A percentile compares a stretch with the other conserved stretches of the same genome.
phyloP scores from a whole-genome alignment of 2,113 vertebrate genomes.

The Siniperca chuatsi region DNA sequence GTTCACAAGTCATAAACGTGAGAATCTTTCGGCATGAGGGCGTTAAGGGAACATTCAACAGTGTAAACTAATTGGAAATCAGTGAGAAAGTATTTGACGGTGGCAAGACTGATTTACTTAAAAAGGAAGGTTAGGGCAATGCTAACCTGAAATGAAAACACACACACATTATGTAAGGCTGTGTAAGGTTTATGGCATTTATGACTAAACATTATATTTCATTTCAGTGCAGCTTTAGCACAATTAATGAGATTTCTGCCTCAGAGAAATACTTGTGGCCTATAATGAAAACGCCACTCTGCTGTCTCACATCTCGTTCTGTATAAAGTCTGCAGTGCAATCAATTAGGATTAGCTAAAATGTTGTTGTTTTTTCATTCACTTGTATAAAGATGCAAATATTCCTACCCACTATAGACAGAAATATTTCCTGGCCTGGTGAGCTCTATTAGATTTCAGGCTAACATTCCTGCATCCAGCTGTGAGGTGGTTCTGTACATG shows the following conservation, averaged over 20 bases:
- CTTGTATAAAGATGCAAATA: slow-evolving; percentile 39
- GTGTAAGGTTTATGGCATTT: neutral
- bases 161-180: neutral
- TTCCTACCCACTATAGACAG: slow-evolving; percentile 19
- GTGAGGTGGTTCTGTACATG: slow-evolving; percentile 24
- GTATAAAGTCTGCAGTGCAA: neutral
- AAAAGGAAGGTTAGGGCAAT: neutral
- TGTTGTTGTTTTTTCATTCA: slow-evolving; percentile 13
- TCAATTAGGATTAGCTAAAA: slow-evolving; percentile 1
- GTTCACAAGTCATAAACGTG: too few species aligned
- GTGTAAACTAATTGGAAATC: slow-evolving; percentile 7
- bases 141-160: neutral
- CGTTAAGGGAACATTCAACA: neutral
- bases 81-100: neutral
- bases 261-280: slow-evolving; percentile 20
- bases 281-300: slow-evolving; percentile 30
- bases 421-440: slow-evolving; percentile 54
- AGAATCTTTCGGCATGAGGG: neutral
- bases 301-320: slow-evolving; percentile 37
- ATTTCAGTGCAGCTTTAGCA: neutral
- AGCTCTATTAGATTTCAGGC: slow-evolving; percentile 65
- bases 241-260: slow-evolving; percentile 39
- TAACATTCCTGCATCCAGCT: slow-evolving; percentile 58
- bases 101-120: neutral
- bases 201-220: slow-evolving; percentile 11